Percentiles rank a stretch among this genome's conserved stretches.
Conservation (phyloP, 2,888 invertebrate genomes). For the Amorpha juglandis region DNA sequence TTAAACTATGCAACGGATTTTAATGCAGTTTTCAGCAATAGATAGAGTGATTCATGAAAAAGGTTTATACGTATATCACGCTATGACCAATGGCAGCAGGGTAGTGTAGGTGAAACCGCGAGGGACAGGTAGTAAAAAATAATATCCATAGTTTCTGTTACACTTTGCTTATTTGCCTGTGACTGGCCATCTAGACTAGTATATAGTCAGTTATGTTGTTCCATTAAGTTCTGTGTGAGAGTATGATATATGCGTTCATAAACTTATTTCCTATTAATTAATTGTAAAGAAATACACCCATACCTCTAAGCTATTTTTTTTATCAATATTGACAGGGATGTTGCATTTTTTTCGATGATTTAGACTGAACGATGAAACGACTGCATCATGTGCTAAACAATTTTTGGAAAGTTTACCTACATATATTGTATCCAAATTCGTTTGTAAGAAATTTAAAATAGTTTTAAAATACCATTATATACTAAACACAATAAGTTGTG, state of each 20-base stretch:
- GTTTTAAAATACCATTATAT: neutral
- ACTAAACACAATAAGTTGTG: neutral
- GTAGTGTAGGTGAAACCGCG: too few species aligned
- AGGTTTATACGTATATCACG: too few species aligned
- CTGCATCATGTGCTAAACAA: slow-evolving; percentile 71
- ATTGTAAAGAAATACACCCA: too few species aligned
- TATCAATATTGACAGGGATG: slow-evolving; percentile 50
- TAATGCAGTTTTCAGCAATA: too few species aligned
- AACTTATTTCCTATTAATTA: too few species aligned
- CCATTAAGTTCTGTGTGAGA: too few species aligned
- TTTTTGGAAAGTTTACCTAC: slow-evolving; percentile 56
- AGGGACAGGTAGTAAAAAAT: too few species aligned
- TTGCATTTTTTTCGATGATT: slow-evolving; percentile 68
- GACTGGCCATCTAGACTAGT: slow-evolving; percentile 38
- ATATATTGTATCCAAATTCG: slow-evolving; percentile 25
- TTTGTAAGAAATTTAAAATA: slow-evolving; percentile 13
- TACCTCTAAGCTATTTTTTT: neutral
- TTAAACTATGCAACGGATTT: too few species aligned
- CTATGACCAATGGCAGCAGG: too few species aligned
- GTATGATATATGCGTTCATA: too few species aligned
- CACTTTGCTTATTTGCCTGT: neutral
- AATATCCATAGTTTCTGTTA: too few species aligned
- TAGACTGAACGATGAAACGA: slow-evolving; percentile 62
- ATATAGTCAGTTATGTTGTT: slow-evolving; percentile 39
- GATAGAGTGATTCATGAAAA: too few species aligned